Percentiles rank a stretch among this genome's conserved stretches.
Evolutionary conservation across 2,113 vertebrate species (phyloP).

Genomic region (Istiophorus platypterus): DNA sequence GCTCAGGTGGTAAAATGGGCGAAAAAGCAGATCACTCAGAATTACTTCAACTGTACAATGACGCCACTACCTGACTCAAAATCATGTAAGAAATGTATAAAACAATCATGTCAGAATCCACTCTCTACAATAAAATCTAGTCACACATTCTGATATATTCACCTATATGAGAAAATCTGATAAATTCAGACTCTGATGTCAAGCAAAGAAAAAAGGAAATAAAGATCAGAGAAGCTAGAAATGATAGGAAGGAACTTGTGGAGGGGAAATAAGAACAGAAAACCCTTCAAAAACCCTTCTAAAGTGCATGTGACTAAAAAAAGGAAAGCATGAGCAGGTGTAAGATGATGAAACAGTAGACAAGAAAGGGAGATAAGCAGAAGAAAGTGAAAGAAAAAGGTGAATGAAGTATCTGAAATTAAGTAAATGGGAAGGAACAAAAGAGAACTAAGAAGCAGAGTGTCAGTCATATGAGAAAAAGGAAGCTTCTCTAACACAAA

Average conservation of each 20-base stretch:
- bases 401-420: not conserved
- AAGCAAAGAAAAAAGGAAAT: slow-evolving; percentile 9
- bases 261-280: not conserved
- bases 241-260: not conserved
- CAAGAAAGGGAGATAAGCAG: not conserved
- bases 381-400: not conserved
- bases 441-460: not conserved
- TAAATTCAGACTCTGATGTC: not conserved
- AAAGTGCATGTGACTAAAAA: not conserved
- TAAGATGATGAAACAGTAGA: not conserved
- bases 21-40: slow-evolving; percentile 66
- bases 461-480: not conserved
- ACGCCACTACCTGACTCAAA: not conserved
- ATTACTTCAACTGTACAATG: slow-evolving; percentile 64
- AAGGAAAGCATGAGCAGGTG: too few relatives aligned
- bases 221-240: not conserved
- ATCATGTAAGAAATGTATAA: slow-evolving; percentile 35
- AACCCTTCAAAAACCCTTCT: not conserved
- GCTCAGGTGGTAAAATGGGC: slow-evolving; percentile 64
- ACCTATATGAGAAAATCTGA: not conserved
- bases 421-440: too few relatives aligned
- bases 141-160: not conserved
- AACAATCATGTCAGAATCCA: not conserved
- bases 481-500: not conserved
- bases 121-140: not conserved